These are phyloP conservation scores for Caenorhabditis auriculariae DNA, from an alignment of 2,888 invertebrate genomes.

Conservation along the genomic window DNA sequence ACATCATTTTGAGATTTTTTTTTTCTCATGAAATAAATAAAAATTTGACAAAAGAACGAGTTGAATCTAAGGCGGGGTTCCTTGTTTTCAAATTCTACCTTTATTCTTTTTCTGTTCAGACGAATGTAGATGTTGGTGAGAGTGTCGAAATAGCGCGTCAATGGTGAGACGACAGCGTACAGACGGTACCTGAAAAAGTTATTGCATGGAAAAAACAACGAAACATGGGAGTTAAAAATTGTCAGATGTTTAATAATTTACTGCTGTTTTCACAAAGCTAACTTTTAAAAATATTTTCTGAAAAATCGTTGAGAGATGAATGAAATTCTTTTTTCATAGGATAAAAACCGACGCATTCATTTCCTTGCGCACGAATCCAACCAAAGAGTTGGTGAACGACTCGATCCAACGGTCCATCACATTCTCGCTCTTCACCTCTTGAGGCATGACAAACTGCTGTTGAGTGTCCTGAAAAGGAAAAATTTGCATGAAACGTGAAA, in stretches of 20 bases:
- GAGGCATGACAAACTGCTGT: constrained; percentile 29
- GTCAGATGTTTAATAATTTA: too few relatives aligned
- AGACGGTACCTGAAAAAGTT: constrained; percentile 77
- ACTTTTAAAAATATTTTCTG: too few relatives aligned
- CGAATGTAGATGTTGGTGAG: constrained; percentile 98
- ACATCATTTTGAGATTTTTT: too few relatives aligned
- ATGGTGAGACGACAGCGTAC: constrained; percentile 89
- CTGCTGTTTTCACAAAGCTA: too few relatives aligned
- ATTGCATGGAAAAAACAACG: too few relatives aligned
- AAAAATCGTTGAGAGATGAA: neutral
- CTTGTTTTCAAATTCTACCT: constrained; percentile 67
- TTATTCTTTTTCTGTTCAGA: constrained; percentile 90
- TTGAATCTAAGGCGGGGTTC: too few relatives aligned
- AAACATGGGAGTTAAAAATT: too few relatives aligned
- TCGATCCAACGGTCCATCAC: constrained; percentile 97
- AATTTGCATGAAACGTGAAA: neutral
- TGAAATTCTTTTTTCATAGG: neutral
- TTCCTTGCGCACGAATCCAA: constrained; percentile 84
- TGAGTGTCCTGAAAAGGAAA: constrained; percentile 35
- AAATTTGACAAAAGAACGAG: too few relatives aligned
- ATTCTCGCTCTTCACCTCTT: constrained; percentile 68
- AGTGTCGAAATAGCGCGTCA: constrained; percentile 94
- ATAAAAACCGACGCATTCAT: constrained; percentile 72
- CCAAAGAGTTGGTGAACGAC: constrained; percentile 89
- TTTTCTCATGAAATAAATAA: neutral